Evolutionary conservation across 2,888 invertebrate species (phyloP), one percentile per base, ranked within the genome.

Genomic region (Chorisops tibialis): DNA sequence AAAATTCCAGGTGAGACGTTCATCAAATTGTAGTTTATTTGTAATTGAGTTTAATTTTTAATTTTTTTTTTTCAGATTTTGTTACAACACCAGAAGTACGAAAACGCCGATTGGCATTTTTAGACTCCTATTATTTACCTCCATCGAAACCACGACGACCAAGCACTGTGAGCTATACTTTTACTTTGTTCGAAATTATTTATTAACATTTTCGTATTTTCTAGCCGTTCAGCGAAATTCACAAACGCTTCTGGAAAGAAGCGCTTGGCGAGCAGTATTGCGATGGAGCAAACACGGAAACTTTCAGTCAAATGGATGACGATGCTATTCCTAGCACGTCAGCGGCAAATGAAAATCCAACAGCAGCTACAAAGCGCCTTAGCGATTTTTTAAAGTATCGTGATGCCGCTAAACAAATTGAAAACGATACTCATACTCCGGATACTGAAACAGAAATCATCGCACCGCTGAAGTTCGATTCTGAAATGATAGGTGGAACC

Each of bases 41-140:
- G 5, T 47, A 19, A 11, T 47, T 1, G 2, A 30, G 30, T 7
- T 30, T 9, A 9, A 30, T 30, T 7, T 30, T 30, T 30, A 1
- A 7, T 30, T 30, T 30, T 4, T 74, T 72, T 12, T 74, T 77
- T 64, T 72, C 73, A n/a, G 73, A 76, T 50, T 77, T 75, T 54
- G 75, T 76, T 30, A 71, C 73, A 1, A 76, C 77, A 1, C 77
- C 77, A 0, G 76, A 74, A 59, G 74, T 74, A 60, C 71, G 75
- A 61, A 74, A 74, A 59, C 72, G 77, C 22, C 24, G 48, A 18
- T 35, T 54, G 12, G 65, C 22, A 12, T 59, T 48, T 41, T 51
- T 18, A 3, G 63, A 63, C 48, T 61, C 38, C 2, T 65, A 61
- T 21, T 63, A 61, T 9, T 2, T 61, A 4, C 65, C 62, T 2